Percentiles rank a stretch among this genome's conserved stretches.
Evolutionary conservation across 2,797 vertebrate genomes (phyloP).

Genomic region (Ceryle rudis): DNA sequence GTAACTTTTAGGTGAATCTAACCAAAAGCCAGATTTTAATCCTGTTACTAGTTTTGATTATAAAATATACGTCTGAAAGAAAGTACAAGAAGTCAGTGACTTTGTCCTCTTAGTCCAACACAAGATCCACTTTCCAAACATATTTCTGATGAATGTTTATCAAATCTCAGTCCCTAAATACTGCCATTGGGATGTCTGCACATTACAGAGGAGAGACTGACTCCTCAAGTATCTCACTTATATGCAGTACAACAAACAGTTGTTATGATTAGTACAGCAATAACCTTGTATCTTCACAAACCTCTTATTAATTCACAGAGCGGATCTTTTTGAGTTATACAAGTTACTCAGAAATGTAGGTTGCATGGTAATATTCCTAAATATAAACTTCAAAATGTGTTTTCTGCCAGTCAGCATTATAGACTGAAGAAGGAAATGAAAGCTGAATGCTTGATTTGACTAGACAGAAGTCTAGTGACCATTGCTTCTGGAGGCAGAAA

Average conservation of each 20-base stretch:
- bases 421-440: accelerated
- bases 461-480: not conserved
- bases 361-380: not conserved
- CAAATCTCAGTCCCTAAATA: not conserved
- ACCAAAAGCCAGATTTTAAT: not conserved
- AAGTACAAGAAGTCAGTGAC: not conserved
- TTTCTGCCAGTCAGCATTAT: not conserved
- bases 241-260: not conserved
- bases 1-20: not conserved
- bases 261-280: not conserved
- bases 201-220: not conserved
- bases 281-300: not conserved
- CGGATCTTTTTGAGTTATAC: not conserved
- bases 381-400: not conserved
- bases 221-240: not conserved
- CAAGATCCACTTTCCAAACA: not conserved
- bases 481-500: not conserved
- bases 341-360: not conserved
- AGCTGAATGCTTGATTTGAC: not conserved
- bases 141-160: not conserved
- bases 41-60: not conserved
- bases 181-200: accelerated
- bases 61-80: accelerated
- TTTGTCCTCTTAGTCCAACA: not conserved
- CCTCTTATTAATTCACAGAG: not conserved